Conservation (phyloP, 2,797 vertebrate species). For the Spinus pinus region DNA sequence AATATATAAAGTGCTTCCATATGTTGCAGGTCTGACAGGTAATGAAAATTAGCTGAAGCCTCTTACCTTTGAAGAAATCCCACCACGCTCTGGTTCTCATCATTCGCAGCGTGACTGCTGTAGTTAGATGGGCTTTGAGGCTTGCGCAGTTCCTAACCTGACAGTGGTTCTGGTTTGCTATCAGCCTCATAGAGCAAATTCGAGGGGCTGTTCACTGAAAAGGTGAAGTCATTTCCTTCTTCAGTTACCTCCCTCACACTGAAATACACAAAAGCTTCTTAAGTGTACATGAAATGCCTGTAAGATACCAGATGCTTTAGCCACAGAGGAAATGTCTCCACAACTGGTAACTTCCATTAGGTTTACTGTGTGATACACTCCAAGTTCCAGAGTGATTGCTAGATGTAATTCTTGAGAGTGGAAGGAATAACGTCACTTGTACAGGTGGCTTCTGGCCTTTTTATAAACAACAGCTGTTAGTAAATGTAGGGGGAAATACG, state of each 20-base stretch:
- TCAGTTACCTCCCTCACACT: constrained; percentile 16
- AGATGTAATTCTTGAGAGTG: background rate
- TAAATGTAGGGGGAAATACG: background rate
- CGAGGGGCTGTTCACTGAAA: background rate
- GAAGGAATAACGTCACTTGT: background rate
- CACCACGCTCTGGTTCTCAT: rapidly evolving
- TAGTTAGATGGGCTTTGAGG: background rate
- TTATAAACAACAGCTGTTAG: background rate
- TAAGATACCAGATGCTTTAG: background rate
- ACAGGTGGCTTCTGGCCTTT: background rate
- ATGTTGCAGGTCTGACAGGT: background rate
- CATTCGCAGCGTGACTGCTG: background rate
- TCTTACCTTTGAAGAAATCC: background rate
- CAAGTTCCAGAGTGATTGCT: background rate
- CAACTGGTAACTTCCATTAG: background rate
- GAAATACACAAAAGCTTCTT: background rate
- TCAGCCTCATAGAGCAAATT: constrained; percentile 56
- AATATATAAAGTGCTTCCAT: background rate
- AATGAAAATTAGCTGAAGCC: background rate
- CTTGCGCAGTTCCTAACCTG: constrained; percentile 33
- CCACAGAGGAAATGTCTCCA: background rate
- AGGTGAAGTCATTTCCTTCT: constrained; percentile 42
- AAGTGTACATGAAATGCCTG: rapidly evolving
- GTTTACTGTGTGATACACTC: background rate
- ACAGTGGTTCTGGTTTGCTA: constrained; percentile 53